These are phyloP conservation scores for Pygmarrhopalites habei DNA, from an alignment of 1,140 invertebrate genomes.

Conservation along the genomic window DNA sequence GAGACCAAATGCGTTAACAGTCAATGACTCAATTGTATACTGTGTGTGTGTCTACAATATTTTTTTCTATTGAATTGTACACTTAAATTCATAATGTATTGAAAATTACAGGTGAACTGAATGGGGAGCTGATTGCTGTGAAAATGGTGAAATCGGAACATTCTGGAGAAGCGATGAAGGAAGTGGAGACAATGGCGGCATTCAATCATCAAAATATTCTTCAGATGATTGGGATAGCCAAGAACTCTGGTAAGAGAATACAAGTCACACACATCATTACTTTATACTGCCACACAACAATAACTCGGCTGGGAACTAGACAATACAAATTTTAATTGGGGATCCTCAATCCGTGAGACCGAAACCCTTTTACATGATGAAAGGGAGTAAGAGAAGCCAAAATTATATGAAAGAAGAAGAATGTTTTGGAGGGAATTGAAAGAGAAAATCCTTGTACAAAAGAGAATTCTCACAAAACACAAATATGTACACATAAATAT, in stretches of 20 bases:
- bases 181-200: constrained; percentile 83
- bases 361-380: too few relatives aligned
- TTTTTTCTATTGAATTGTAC: too few relatives aligned
- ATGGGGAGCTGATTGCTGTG: constrained; percentile 61
- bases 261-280: neutral
- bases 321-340: too few relatives aligned
- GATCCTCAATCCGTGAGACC: too few relatives aligned
- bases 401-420: neutral
- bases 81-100: too few relatives aligned
- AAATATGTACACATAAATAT: neutral
- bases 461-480: neutral
- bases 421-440: neutral
- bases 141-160: constrained; percentile 81
- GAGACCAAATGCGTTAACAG: too few relatives aligned
- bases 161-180: constrained; percentile 74
- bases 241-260: constrained; percentile 13
- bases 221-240: constrained; percentile 49
- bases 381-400: neutral
- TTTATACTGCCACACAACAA: too few relatives aligned
- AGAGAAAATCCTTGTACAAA: neutral
- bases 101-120: constrained; percentile 26
- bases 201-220: constrained; percentile 82
- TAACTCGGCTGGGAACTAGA: too few relatives aligned
- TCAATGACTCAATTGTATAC: too few relatives aligned
- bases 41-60: too few relatives aligned